Evolutionary conservation across 2,888 invertebrate species (phyloP).

Genomic region (Pollenia labialis): DNA sequence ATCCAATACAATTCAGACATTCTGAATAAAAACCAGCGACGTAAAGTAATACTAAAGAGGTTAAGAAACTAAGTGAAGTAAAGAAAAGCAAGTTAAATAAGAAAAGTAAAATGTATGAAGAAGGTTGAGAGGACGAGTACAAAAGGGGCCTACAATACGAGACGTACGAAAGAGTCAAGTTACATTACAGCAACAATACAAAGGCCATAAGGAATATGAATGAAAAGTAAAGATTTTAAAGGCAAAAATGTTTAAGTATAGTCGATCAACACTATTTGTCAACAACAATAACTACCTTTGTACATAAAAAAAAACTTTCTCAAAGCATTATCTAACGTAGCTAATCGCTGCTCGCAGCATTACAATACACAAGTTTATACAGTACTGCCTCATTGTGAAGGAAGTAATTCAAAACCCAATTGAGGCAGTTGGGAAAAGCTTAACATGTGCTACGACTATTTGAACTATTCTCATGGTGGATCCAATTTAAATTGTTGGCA

Average conservation of each 20-base stretch:
- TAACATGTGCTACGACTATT: too few relatives aligned
- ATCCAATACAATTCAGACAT: constrained; percentile 15
- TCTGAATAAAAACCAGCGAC: background rate
- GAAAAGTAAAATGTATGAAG: constrained; percentile 2
- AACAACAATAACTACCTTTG: too few relatives aligned
- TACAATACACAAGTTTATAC: too few relatives aligned
- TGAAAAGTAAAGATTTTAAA: background rate
- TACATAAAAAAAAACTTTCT: too few relatives aligned
- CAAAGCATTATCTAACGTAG: too few relatives aligned
- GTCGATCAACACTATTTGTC: background rate
- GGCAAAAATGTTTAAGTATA: background rate
- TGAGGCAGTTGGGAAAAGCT: too few relatives aligned
- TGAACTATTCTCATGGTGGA: too few relatives aligned
- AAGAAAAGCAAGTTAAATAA: constrained; percentile 39
- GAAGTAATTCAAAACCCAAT: too few relatives aligned
- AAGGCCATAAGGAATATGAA: constrained; percentile 1
- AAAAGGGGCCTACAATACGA: constrained; percentile 28
- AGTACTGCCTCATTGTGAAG: too few relatives aligned
- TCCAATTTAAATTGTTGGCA: too few relatives aligned
- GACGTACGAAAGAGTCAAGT: constrained; percentile 43
- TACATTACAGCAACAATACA: constrained; percentile 17
- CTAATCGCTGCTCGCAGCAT: too few relatives aligned
- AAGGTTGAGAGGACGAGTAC: constrained; percentile 5
- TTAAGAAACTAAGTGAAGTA: constrained; percentile 47
- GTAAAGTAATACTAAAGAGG: constrained; percentile 61